phyloP scores from a whole-genome alignment of 2,797 vertebrate genomes.

The Parotocinclus haroldoi region DNA sequence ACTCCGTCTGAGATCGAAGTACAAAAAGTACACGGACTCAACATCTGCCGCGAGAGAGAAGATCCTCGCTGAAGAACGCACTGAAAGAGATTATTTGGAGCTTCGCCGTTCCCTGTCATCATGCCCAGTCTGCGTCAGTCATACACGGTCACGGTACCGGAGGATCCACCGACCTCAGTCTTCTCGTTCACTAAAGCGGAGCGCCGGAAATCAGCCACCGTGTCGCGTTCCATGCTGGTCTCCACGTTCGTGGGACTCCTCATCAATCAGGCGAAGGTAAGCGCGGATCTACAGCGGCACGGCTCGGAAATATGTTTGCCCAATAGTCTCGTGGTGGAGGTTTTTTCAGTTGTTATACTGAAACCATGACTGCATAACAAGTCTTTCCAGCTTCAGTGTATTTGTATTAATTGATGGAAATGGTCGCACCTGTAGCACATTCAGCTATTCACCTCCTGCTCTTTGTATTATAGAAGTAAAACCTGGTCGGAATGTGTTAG shows the following conservation, averaged over 20 bases:
- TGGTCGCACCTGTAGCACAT: too few species aligned
- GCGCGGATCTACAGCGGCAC: too few species aligned
- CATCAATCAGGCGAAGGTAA: conserved; percentile 83
- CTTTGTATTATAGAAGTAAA: too few species aligned
- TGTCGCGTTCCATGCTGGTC: conserved; percentile 74
- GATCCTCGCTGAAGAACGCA: background rate
- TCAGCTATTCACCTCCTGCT: too few species aligned
- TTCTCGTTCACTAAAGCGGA: conserved; percentile 67
- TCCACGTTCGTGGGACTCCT: conserved; percentile 78
- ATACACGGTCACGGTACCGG: conserved; percentile 78
- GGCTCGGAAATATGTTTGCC: too few species aligned
- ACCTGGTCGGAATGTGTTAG: too few species aligned
- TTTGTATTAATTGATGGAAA: too few species aligned
- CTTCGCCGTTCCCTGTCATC: conserved; percentile 14
- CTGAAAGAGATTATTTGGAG: too few species aligned
- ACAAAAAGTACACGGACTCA: background rate
- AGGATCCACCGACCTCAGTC: conserved; percentile 70
- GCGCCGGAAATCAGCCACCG: conserved; percentile 66
- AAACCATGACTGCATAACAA: too few species aligned
- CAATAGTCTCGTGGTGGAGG: too few species aligned
- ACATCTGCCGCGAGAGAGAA: background rate
- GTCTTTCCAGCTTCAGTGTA: too few species aligned
- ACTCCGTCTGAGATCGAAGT: background rate
- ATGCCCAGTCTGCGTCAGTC: conserved; percentile 74
- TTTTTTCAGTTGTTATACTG: too few species aligned